Conservation (phyloP, 2,888 invertebrate species). For the Drosophila mimetica region DNA sequence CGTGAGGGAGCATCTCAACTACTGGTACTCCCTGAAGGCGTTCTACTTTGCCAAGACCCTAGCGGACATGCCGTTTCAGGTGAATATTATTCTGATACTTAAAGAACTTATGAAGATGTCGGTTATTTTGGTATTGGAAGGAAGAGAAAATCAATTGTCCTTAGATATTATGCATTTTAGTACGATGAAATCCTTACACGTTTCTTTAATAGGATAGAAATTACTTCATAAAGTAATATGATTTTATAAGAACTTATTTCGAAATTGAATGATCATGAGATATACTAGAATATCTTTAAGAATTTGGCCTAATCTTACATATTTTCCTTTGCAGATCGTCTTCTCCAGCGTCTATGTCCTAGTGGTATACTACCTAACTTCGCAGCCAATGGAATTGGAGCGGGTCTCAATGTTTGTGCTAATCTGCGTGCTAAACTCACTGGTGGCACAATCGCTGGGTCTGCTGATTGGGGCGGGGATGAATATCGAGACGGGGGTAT, state of each 20-base stretch:
- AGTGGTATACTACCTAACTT: slow-evolving; percentile 97
- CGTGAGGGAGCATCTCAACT: slow-evolving; percentile 96
- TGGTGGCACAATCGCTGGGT: slow-evolving; percentile 96
- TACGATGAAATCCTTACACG: too few relatives aligned
- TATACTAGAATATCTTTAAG: too few relatives aligned
- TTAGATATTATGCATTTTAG: too few relatives aligned
- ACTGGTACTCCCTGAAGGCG: slow-evolving; percentile 98
- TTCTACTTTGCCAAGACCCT: slow-evolving; percentile 98
- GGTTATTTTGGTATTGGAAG: too few relatives aligned
- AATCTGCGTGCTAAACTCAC: slow-evolving; percentile 90
- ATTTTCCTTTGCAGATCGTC: slow-evolving; percentile 88
- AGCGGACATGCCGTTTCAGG: slow-evolving; percentile 98
- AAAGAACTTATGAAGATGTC: too few relatives aligned
- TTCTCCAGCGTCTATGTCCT: slow-evolving; percentile 94
- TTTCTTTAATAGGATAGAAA: too few relatives aligned
- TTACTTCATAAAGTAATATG: too few relatives aligned
- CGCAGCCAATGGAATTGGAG: slow-evolving; percentile 95
- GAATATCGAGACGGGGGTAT: slow-evolving; percentile 92
- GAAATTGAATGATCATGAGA: too few relatives aligned
- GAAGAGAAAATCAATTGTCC: too few relatives aligned
- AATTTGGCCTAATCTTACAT: background rate
- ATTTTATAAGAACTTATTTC: too few relatives aligned
- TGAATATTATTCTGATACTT: slow-evolving; percentile 83
- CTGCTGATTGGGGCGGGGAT: slow-evolving; percentile 96
- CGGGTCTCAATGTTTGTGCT: slow-evolving; percentile 86